Evolutionary conservation across 2,113 vertebrate species (phyloP).

Genomic region (Cryptoleucopteryx plumbea): DNA sequence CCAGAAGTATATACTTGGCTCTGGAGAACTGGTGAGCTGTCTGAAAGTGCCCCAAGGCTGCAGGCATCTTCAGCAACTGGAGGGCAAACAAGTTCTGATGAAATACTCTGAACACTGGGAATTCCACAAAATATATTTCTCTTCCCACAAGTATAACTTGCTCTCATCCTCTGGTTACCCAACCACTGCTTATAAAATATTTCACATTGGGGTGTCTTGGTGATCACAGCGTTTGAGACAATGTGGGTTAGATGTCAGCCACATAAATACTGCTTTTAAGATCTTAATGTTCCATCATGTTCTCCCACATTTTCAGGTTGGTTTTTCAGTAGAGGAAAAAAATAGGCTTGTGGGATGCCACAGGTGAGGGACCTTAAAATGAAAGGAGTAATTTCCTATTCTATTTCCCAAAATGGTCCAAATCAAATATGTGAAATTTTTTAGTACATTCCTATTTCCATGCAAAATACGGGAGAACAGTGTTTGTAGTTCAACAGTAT

Average conservation of each 20-base stretch:
- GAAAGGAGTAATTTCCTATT: background rate
- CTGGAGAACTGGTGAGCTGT: background rate
- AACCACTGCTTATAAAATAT: background rate
- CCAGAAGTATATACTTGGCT: background rate
- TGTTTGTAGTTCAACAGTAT: background rate
- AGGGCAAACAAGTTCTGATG: background rate
- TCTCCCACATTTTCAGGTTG: background rate
- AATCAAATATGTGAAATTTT: background rate
- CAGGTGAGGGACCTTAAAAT: background rate
- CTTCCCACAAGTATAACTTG: background rate
- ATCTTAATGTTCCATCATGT: background rate
- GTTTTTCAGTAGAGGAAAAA: background rate
- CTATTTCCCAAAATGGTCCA: background rate
- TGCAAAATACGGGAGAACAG: background rate
- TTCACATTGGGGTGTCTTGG: background rate
- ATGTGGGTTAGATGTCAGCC: background rate
- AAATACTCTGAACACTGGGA: background rate
- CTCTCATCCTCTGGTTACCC: background rate
- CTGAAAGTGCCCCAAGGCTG: background rate
- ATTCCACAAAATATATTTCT: background rate
- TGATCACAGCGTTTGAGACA: fast-evolving
- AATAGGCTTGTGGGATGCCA: background rate
- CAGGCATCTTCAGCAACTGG: background rate
- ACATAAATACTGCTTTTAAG: background rate
- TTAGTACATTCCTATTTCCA: background rate